Evolutionary conservation across 2,888 invertebrate species (phyloP), one percentile per base, ranked within the genome.

Genomic region (Eulithis testata): DNA sequence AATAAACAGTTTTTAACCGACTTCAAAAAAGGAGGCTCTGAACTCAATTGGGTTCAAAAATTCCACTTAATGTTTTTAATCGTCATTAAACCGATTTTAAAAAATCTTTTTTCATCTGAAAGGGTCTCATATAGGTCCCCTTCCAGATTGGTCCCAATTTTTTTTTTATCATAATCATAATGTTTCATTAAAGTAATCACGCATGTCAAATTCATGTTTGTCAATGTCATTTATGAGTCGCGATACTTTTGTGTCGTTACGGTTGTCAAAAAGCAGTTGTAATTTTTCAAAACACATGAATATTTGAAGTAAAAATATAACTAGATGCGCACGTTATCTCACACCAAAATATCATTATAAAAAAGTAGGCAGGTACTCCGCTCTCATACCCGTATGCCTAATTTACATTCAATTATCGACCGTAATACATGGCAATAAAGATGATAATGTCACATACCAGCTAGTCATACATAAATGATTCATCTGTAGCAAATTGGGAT

Each of bases 401-500:
- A 70, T 71, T 78, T 60, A 69, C 75, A 73, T 72, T 70, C 74
- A 71, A 80, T 79, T 78, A 69, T 76, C 74, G 77, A 67, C 76
- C 84, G 75, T 87, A 87, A 75, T 76, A 73, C 79, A 66, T 72
- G 60, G 76, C 71, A 64, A 76, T 83, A 87, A 74, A 82, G 84
- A 77, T 40, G 7, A 40, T 40, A 31, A 31, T 40, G 1, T 40
- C 5, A 40, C 9, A 37, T 40, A 8, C 0, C 9, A 31, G 31
- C 6, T 31, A 4, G 31, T 40, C 40, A 40, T 5, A 31, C 31
- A 31, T 37, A 37, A 37, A 37, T 90, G 91, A 91, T 84, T 90
- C 91, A 90, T 89, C 86, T 83, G 77, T 73, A 84, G 86, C 88
- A 84, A 89, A 89, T 88, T 85, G 82, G 88, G 85, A 82, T 77